Percentiles rank a stretch among this genome's conserved stretches.
phyloP scores from a whole-genome alignment of 2,797 vertebrate genomes.

The Hipposideros larvatus region DNA sequence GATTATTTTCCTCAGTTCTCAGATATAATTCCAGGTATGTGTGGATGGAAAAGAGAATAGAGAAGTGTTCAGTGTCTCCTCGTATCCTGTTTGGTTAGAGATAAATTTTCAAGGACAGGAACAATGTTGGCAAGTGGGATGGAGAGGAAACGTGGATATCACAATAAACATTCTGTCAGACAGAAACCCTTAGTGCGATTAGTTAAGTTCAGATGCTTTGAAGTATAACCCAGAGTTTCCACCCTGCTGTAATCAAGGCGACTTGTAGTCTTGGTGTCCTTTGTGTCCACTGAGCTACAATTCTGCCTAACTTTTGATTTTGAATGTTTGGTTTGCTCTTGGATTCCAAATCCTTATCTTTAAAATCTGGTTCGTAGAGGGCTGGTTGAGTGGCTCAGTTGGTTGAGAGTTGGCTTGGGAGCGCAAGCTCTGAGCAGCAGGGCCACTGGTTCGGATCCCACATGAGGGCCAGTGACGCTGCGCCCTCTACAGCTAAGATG shows the following conservation, averaged over 20 bases:
- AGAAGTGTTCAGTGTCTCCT: background rate
- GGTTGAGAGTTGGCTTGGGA: no score
- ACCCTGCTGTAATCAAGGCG: background rate
- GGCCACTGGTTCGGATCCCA: no score
- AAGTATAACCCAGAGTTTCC: background rate
- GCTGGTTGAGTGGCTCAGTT: no score
- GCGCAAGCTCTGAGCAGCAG: no score
- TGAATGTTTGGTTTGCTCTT: conserved; percentile 35
- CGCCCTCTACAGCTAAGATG: no score
- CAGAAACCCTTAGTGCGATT: background rate
- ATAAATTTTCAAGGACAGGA: background rate
- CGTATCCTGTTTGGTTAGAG: background rate
- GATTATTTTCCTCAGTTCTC: background rate
- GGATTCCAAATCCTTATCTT: background rate
- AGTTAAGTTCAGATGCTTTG: conserved; percentile 12
- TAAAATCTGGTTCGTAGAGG: background rate
- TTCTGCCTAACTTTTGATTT: background rate
- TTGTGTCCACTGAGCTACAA: background rate
- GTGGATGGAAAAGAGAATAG: background rate
- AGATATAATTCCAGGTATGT: background rate
- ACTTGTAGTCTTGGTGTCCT: background rate
- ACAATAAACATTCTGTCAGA: background rate
- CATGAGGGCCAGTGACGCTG: no score
- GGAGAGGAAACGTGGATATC: background rate
- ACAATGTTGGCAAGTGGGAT: background rate